Evolutionary conservation across 2,113 vertebrate genomes (phyloP).

Genomic region (Potamarius usumacintae): DNA sequence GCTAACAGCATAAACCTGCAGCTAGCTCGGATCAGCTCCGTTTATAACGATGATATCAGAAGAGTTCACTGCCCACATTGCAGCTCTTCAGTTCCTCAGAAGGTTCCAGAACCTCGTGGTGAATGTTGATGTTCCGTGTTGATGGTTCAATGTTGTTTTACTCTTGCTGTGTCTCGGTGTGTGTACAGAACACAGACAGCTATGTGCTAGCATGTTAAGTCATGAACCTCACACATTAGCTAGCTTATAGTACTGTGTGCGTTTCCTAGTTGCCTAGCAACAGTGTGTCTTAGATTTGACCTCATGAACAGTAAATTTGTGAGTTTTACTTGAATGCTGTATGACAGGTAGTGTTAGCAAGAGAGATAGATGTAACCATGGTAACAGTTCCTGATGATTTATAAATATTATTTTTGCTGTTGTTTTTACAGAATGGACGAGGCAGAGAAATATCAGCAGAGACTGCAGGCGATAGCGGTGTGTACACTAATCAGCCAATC

Average conservation of each 20-base stretch:
- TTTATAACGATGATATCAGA: not conserved
- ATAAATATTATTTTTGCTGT: not conserved
- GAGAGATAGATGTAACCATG: not conserved
- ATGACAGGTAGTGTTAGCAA: not conserved
- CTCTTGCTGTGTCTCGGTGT: not conserved
- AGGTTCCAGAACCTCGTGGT: not conserved
- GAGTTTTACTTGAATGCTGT: not conserved
- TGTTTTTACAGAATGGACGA: slow-evolving; percentile 74
- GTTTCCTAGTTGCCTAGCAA: not conserved
- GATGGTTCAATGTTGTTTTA: not conserved
- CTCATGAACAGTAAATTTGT: not conserved
- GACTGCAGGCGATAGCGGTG: slow-evolving; percentile 76
- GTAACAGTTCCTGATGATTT: not conserved
- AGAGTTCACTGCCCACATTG: not conserved
- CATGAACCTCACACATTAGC: not conserved
- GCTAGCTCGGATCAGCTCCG: not conserved
- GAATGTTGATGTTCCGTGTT: too few species aligned
- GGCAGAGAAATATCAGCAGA: slow-evolving; percentile 75
- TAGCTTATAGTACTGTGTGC: not conserved
- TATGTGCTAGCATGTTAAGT: not conserved
- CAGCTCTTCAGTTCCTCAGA: not conserved
- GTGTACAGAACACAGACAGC: not conserved
- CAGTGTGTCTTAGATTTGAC: not conserved
- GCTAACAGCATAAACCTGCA: not conserved
- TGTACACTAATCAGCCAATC: slow-evolving; percentile 42